These are phyloP conservation scores for Polypterus bichir DNA, from an alignment of 2,113 vertebrate genomes.

Conservation along the genomic window DNA sequence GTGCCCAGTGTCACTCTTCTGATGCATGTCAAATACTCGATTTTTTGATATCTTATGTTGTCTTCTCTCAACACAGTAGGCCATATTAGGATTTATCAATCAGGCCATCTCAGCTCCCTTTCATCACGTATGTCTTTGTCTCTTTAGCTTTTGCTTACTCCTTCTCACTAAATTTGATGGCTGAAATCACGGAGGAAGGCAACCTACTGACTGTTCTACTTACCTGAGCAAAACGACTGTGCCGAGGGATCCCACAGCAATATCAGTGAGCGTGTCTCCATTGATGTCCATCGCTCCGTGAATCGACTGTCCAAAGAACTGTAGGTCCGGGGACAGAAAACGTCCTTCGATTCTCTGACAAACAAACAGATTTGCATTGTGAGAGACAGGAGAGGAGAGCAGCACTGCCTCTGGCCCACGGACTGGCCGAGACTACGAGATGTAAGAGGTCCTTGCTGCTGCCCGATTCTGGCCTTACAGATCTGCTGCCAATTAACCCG, in stretches of 20 bases:
- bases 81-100: not conserved
- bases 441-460: too few species aligned
- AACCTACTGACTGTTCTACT: not conserved
- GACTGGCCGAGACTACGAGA: too few species aligned
- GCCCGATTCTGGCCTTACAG: too few species aligned
- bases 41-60: too few species aligned
- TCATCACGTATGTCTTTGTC: not conserved
- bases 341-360: constrained; percentile 46
- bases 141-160: not conserved
- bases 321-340: constrained; percentile 22
- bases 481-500: too few species aligned
- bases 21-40: too few species aligned
- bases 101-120: not conserved
- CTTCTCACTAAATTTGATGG: not conserved
- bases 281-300: constrained; percentile 54
- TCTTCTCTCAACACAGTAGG: too few species aligned
- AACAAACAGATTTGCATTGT: not conserved
- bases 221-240: constrained; percentile 56
- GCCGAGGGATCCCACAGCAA: constrained; percentile 57
- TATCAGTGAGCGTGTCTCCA: constrained; percentile 49
- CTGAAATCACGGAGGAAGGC: not conserved
- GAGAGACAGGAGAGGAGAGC: not conserved
- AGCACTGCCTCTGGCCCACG: too few species aligned
- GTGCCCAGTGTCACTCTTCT: too few species aligned
- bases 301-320: constrained; percentile 62